These are phyloP conservation scores for Oceanodroma leucorhoa DNA, from an alignment of 2,797 vertebrate genomes.

Conservation along the genomic window DNA sequence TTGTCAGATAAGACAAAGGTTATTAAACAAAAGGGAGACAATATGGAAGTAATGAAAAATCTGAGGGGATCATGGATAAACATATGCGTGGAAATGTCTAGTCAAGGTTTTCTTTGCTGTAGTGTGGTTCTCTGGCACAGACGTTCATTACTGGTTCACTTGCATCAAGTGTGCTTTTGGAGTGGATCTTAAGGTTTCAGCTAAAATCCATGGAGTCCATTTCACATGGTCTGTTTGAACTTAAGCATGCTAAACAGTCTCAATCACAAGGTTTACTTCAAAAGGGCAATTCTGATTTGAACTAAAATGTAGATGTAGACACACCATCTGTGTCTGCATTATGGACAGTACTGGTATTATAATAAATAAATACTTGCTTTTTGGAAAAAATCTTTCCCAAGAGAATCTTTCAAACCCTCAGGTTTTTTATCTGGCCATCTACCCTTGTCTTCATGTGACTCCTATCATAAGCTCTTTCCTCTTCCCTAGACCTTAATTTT, in stretches of 20 bases:
- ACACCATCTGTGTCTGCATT: neutral
- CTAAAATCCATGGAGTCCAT: neutral
- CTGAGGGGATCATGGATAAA: neutral
- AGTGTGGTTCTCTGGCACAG: neutral
- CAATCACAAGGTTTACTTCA: neutral
- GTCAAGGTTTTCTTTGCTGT: neutral
- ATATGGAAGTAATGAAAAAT: neutral
- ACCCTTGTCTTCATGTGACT: neutral
- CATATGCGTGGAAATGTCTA: neutral
- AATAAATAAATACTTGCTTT: neutral
- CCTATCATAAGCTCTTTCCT: neutral
- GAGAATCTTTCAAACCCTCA: neutral
- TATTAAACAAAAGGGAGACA: neutral
- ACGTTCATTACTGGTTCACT: neutral
- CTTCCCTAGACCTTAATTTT: neutral
- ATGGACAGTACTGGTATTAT: neutral
- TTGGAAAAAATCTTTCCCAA: neutral
- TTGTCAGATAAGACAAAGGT: neutral
- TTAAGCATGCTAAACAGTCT: neutral
- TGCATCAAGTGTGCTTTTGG: neutral
- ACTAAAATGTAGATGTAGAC: neutral
- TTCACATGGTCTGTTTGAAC: neutral
- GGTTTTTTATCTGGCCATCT: neutral
- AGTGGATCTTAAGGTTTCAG: neutral
- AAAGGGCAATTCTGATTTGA: neutral